Conservation (phyloP, 2,797 vertebrate genomes). For the Varecia variegata region DNA sequence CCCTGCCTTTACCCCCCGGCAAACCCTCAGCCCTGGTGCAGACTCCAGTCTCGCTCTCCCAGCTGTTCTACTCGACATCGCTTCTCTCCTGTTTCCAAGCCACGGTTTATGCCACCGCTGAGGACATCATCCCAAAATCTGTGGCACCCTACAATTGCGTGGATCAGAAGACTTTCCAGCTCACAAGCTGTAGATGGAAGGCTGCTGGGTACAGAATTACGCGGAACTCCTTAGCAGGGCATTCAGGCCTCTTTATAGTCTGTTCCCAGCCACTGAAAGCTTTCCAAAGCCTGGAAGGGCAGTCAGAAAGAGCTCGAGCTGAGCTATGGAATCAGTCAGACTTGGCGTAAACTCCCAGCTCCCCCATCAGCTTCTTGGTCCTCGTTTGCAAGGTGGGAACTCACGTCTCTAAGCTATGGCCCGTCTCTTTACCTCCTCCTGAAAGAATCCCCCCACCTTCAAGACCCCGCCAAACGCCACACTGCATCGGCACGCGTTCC, state of each 20-base stretch:
- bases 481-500: background rate
- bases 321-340: background rate
- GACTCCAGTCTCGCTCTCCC: background rate
- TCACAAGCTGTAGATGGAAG: background rate
- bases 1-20: background rate
- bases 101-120: background rate
- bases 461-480: background rate
- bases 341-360: background rate
- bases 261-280: background rate
- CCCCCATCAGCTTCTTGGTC: background rate
- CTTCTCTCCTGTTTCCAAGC: background rate
- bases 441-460: background rate
- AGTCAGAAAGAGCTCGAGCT: background rate
- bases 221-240: background rate
- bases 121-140: background rate
- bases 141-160: background rate
- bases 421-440: background rate
- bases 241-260: background rate
- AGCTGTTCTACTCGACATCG: background rate
- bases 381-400: background rate
- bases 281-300: background rate
- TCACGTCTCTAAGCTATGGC: background rate
- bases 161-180: background rate
- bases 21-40: background rate
- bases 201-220: background rate